Base-by-base conservation (phyloP, 2,888 invertebrate species). In the Drosophila hamatofila region DNA sequence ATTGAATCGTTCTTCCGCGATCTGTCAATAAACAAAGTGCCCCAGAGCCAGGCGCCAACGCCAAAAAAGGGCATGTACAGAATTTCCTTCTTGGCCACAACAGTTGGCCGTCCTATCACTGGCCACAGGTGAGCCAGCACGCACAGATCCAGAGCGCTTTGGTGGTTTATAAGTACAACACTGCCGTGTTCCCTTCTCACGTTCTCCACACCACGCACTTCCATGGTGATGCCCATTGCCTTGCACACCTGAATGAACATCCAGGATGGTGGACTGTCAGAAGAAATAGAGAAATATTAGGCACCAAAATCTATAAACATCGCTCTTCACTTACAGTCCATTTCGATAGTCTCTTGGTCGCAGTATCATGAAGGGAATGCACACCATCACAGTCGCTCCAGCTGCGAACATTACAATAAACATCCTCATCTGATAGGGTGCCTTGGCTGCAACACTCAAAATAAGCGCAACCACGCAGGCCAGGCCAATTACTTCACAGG, bases 111-210 rank as follows among this genome's bases (percentile, higher is more conserved):
- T 49, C 96, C 95, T 93, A 97, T 95, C 27, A 96, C 93, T 7
- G 97, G 97, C 97, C 87, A 84, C 25, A 86, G 41, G n/a, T 75
- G 25, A 2, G 68, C 58, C 39, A 88, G 55, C 16, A 84, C 96
- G 82, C 96, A 95, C 66, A 98, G 94, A 93, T 98, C 98, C 60
- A 98, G 92, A 27, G 95, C 94, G 91, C 97, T 97, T 93, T 98
- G 98, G 92, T 98, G 98, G 93, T 98, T 98, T 70, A 97, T 94
- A 18, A 98, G 94, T 11, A 98, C 95, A 14, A 98, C 96, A 84
- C 95, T 95, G 0, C 98, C 97, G 65, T 95, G 94, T 55, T 95
- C 94, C 88, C 95, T 94, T 72, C 95, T 95, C 12, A 97, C 95
- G 91, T 97, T 95, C 90, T 97, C 96, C 59, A 94, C 91, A 1